phyloP scores from a whole-genome alignment of 64 coral and sea anemone species.

The Astreopora myriophthalma region DNA sequence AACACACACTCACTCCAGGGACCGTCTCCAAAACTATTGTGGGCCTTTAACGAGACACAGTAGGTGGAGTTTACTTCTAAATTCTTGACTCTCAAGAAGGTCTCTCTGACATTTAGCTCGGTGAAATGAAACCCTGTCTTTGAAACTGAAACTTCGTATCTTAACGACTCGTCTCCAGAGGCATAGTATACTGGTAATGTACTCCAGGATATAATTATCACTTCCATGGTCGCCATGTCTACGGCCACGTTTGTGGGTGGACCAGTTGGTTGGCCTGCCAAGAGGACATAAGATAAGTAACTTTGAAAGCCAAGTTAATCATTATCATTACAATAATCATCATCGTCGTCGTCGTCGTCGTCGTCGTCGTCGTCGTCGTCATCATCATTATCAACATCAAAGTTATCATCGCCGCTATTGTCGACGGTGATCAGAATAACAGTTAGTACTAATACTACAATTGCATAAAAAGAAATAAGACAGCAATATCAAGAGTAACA shows the following conservation, averaged over 20 bases:
- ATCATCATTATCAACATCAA: neutral
- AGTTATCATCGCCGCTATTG: neutral
- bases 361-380: neutral
- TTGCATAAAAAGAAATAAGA: too few species aligned
- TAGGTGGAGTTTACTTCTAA: neutral
- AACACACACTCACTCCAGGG: neutral
- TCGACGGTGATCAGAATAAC: too few species aligned
- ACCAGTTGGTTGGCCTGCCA: neutral
- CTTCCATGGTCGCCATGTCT: neutral
- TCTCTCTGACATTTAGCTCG: neutral
- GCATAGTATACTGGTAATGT: neutral
- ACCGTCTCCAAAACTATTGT: neutral
- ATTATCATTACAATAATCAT: too few species aligned
- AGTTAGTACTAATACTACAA: too few species aligned
- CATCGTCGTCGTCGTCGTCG: too few species aligned
- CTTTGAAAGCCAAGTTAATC: too few species aligned
- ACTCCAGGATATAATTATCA: neutral
- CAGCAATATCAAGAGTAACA: too few species aligned
- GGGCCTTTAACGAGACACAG: neutral
- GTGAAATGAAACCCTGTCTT: neutral
- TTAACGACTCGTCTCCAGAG: neutral
- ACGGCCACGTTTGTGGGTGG: neutral
- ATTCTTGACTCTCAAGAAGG: neutral
- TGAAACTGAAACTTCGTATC: neutral
- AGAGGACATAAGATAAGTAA: neutral